phyloP scores from a whole-genome alignment of 64 coral and sea anemone species.

The Actinia tenebrosa region DNA sequence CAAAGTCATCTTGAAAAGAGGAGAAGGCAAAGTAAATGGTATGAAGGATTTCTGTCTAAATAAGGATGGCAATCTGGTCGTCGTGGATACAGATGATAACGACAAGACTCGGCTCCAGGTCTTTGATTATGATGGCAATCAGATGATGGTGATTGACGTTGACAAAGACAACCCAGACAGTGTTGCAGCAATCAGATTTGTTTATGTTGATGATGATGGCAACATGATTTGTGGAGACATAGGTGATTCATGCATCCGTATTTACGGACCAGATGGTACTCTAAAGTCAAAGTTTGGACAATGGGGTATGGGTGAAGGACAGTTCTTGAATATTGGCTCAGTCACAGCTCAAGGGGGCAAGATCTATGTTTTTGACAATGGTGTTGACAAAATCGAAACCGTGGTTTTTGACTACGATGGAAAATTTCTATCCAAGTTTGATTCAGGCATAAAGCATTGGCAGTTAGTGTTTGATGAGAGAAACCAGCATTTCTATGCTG shows the following conservation, averaged over 20 bases:
- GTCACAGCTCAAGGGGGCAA: slow-evolving; percentile 32
- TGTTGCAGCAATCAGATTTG: slow-evolving; percentile 5
- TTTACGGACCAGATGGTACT: slow-evolving; percentile 41
- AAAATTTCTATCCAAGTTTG: slow-evolving; percentile 55
- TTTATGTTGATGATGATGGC: slow-evolving; percentile 45
- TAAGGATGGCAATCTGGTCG: slow-evolving; percentile 58
- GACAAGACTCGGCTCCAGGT: slow-evolving; percentile 47
- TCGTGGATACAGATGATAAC: slow-evolving; percentile 41
- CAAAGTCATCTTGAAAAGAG: slow-evolving; percentile 55
- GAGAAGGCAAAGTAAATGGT: slow-evolving; percentile 59
- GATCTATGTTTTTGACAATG: slow-evolving; percentile 61
- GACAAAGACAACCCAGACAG: slow-evolving; percentile 40
- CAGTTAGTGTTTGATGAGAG: slow-evolving; percentile 41
- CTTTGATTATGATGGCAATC: slow-evolving; percentile 67
- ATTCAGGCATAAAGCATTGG: slow-evolving; percentile 16
- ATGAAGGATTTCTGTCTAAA: slow-evolving; percentile 74
- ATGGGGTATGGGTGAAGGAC: slow-evolving; percentile 45
- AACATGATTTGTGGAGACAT: slow-evolving; percentile 53
- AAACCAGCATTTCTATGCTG: slow-evolving; percentile 40
- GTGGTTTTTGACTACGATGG: slow-evolving; percentile 58
- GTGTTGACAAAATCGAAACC: slow-evolving; percentile 7
- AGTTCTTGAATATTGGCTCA: slow-evolving; percentile 36
- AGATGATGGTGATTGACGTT: slow-evolving; percentile 28
- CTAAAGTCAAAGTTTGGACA: slow-evolving; percentile 60
- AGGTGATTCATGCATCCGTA: slow-evolving; percentile 14